phyloP scores from a whole-genome alignment of 2,113 vertebrate genomes.

The Corvus cornix region DNA sequence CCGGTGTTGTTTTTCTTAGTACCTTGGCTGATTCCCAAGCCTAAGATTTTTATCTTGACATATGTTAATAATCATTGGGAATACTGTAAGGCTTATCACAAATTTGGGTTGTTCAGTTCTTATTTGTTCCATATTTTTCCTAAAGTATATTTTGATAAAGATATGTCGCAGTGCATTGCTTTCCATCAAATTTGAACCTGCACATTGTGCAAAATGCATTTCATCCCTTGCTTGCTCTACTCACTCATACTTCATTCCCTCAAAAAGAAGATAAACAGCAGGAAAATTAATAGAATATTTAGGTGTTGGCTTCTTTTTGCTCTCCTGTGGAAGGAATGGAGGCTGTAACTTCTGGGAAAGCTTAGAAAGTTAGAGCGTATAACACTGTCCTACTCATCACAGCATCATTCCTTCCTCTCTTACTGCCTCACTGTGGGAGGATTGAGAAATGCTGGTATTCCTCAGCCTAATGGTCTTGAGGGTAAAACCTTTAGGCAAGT shows the following conservation, averaged over 20 bases:
- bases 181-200: neutral
- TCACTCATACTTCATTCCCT: neutral
- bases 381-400: neutral
- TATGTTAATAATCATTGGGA: neutral
- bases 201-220: fast-evolving
- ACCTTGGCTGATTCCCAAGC: neutral
- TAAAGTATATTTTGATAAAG: neutral
- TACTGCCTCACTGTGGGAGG: neutral
- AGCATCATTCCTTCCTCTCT: neutral
- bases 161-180: neutral
- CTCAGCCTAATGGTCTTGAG: neutral
- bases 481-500: neutral
- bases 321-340: neutral
- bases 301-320: neutral
- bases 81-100: neutral
- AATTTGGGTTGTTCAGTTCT: neutral
- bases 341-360: neutral
- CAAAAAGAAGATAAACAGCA: neutral
- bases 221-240: neutral
- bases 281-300: neutral
- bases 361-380: neutral
- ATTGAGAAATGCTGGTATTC: neutral
- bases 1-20: neutral
- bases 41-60: neutral
- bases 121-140: neutral